A percentile compares a stretch with the other conserved stretches of the same genome.
Conservation (phyloP, 1,140 invertebrate species). For the Vanessa tameamea region DNA sequence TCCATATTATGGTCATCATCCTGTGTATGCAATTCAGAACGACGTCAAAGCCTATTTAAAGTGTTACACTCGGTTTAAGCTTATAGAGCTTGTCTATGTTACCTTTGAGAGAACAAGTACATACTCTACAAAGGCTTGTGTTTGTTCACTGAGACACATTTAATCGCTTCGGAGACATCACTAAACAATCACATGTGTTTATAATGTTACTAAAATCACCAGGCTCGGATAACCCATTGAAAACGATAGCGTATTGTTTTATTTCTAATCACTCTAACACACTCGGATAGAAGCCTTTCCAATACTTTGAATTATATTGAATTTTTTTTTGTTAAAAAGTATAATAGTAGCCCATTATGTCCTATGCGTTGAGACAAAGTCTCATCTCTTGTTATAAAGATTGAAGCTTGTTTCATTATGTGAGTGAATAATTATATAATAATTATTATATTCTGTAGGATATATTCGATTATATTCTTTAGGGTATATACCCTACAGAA, state of each 20-base stretch:
- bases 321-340: too few relatives aligned
- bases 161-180: not conserved
- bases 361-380: too few relatives aligned
- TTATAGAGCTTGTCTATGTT: slow-evolving; percentile 5
- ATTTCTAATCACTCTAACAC: too few relatives aligned
- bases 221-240: not conserved
- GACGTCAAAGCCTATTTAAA: slow-evolving; percentile 5
- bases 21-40: not conserved
- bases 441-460: too few relatives aligned
- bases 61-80: not conserved
- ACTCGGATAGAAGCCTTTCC: too few relatives aligned
- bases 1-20: not conserved
- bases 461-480: too few relatives aligned
- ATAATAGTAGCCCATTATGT: too few relatives aligned
- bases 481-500: too few relatives aligned
- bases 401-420: too few relatives aligned
- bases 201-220: not conserved
- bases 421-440: too few relatives aligned
- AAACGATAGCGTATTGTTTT: not conserved
- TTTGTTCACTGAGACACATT: slow-evolving; percentile 4
- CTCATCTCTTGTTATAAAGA: too few relatives aligned
- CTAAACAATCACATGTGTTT: not conserved
- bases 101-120: slow-evolving; percentile 11
- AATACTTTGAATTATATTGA: too few relatives aligned
- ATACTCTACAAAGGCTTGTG: not conserved